Conservation (phyloP, 1,140 invertebrate genomes). For the Danaus melanippus region DNA sequence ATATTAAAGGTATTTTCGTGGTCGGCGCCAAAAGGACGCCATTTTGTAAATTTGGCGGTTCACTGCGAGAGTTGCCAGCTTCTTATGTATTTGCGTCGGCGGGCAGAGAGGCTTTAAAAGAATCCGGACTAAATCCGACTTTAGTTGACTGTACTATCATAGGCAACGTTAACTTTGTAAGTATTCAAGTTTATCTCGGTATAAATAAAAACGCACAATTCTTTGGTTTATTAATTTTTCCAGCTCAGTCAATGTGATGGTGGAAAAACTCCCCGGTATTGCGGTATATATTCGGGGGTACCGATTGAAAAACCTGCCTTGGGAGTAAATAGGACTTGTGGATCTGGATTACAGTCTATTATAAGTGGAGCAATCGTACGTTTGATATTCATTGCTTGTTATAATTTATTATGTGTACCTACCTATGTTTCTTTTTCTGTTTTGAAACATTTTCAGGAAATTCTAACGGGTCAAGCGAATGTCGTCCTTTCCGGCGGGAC, state of each 20-base stretch:
- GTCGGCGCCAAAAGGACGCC: slow-evolving; percentile 58
- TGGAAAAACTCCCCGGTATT: slow-evolving; percentile 57
- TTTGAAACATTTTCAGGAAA: slow-evolving; percentile 77
- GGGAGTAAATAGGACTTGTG: slow-evolving; percentile 58
- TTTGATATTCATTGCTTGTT: too few relatives aligned
- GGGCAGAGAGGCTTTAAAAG: slow-evolving; percentile 44
- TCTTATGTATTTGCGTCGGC: slow-evolving; percentile 47
- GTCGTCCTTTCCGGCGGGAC: slow-evolving; percentile 92
- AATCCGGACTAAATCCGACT: slow-evolving; percentile 37
- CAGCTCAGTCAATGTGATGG: slow-evolving; percentile 64
- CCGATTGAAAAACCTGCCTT: slow-evolving; percentile 51
- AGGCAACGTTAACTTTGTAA: slow-evolving; percentile 60
- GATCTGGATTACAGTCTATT: slow-evolving; percentile 49
- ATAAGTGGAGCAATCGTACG: slow-evolving; percentile 44
- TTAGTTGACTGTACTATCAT: slow-evolving; percentile 48
- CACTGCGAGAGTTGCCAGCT: slow-evolving; percentile 43
- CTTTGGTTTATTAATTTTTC: slow-evolving; percentile 15
- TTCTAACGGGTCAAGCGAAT: slow-evolving; percentile 85
- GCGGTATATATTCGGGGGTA: slow-evolving; percentile 53
- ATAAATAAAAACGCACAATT: neutral
- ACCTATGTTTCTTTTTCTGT: neutral
- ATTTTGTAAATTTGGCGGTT: slow-evolving; percentile 56
- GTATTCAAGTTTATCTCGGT: slow-evolving; percentile 16
- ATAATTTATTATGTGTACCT: too few relatives aligned
- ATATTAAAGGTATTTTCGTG: slow-evolving; percentile 41